Conservation (phyloP, 2,797 vertebrate genomes). For the Eutrigla gurnardus region DNA sequence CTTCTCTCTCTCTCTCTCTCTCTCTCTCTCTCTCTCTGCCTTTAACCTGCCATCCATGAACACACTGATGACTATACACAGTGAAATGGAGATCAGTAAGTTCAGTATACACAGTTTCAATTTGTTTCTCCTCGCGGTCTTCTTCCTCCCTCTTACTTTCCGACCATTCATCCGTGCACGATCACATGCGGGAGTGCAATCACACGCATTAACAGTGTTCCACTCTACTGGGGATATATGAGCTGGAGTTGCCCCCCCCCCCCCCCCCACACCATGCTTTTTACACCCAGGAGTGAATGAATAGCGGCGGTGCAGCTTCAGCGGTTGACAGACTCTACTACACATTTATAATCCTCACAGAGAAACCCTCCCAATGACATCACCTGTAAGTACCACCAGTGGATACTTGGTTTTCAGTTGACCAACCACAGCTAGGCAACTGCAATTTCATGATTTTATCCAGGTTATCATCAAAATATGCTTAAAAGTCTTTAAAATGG, state of each 20-base stretch:
- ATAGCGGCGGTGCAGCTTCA: slow-evolving; percentile 45
- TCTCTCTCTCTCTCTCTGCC: slow-evolving; percentile 8
- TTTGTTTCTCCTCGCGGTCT: slow-evolving; percentile 13
- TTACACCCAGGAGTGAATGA: slow-evolving; percentile 43
- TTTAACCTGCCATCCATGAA: slow-evolving; percentile 7
- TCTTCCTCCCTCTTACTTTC: slow-evolving; percentile 18
- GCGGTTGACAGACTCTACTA: slow-evolving; percentile 49
- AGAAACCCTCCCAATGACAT: slow-evolving; percentile 26
- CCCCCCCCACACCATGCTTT: slow-evolving; percentile 26
- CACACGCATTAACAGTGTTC: slow-evolving; percentile 40
- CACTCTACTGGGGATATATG: slow-evolving; percentile 47
- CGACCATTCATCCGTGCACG: slow-evolving; percentile 41
- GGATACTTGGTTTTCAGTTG: slow-evolving; percentile 23
- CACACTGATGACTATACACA: slow-evolving; percentile 24
- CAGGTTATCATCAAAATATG: background rate
- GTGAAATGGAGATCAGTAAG: slow-evolving; percentile 5
- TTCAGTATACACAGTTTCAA: slow-evolving; percentile 20
- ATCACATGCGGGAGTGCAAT: slow-evolving; percentile 32
- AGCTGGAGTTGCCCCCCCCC: slow-evolving; percentile 11
- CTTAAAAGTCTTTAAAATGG: too few species aligned
- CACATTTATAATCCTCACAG: slow-evolving; percentile 52
- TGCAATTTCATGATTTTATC: background rate
- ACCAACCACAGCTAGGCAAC: background rate
- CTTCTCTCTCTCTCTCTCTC: slow-evolving; percentile 5
- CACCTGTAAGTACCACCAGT: slow-evolving; percentile 10